These are phyloP conservation scores for Planiliza haematocheilus DNA, from an alignment of 2,113 vertebrate genomes.

Conservation along the genomic window DNA sequence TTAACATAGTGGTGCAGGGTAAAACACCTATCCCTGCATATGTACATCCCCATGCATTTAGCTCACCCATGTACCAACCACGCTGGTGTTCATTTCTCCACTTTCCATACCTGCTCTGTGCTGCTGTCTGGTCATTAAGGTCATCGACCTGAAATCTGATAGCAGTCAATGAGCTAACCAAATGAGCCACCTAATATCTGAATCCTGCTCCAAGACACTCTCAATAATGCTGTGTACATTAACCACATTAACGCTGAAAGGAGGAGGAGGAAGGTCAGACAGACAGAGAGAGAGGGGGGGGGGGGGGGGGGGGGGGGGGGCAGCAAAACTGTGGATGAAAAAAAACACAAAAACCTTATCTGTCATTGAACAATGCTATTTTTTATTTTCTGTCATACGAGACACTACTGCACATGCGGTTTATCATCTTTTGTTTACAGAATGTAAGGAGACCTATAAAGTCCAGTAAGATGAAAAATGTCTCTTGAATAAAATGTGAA, in stretches of 20 bases:
- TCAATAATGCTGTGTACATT: constrained; percentile 66
- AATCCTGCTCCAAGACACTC: constrained; percentile 66
- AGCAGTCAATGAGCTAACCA: constrained; percentile 78
- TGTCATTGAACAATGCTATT: constrained; percentile 62
- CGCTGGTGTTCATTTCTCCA: constrained; percentile 60
- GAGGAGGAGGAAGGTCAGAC: constrained; percentile 24
- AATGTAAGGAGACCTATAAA: constrained; percentile 65
- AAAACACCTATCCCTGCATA: constrained; percentile 25
- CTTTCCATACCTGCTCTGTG: constrained; percentile 56
- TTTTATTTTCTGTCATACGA: constrained; percentile 55
- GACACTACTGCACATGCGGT: constrained; percentile 56
- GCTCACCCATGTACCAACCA: constrained; percentile 18
- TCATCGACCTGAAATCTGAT: constrained; percentile 81
- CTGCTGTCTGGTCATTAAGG: constrained; percentile 71
- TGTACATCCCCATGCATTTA: constrained; percentile 16
- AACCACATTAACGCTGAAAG: constrained; percentile 56
- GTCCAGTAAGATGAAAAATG: constrained; percentile 66
- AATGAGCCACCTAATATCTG: constrained; percentile 78
- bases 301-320: neutral
- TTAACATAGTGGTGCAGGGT: too few relatives aligned
- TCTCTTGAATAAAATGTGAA: constrained; percentile 70
- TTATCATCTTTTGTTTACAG: constrained; percentile 75
- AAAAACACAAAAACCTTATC: constrained; percentile 65
- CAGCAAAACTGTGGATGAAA: constrained; percentile 46
- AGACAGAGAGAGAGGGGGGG: neutral